A percentile compares a stretch with the other conserved stretches of the same genome.
phyloP scores from a whole-genome alignment of 2,113 vertebrate species.

The Pipra filicauda region DNA sequence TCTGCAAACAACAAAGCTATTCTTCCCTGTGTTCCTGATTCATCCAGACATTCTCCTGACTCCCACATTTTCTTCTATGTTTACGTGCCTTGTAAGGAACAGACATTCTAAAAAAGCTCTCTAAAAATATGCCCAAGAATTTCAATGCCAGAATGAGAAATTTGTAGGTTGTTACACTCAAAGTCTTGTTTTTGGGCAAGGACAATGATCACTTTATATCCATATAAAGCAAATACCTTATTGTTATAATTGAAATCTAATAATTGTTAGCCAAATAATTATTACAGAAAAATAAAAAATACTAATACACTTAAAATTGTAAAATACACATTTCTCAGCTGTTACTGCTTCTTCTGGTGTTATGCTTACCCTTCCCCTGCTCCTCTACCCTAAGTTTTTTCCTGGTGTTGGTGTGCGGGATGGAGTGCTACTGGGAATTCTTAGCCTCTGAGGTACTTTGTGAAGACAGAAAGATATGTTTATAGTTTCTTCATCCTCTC shows the following conservation, averaged over 20 bases:
- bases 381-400: not conserved
- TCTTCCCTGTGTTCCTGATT: not conserved
- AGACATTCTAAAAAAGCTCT: not conserved
- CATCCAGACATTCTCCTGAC: not conserved
- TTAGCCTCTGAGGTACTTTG: not conserved
- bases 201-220: not conserved
- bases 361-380: not conserved
- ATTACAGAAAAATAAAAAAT: not conserved
- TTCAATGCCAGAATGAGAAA: not conserved
- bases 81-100: not conserved
- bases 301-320: not conserved
- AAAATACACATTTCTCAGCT: not conserved
- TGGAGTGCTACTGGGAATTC: not conserved
- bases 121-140: not conserved
- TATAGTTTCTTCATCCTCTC: not conserved
- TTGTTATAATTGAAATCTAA: not conserved
- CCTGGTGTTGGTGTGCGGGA: fast-evolving
- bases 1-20: not conserved
- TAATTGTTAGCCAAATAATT: not conserved
- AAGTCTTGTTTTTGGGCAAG: not conserved
- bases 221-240: not conserved
- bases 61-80: not conserved
- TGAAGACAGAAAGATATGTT: not conserved
- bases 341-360: not conserved
- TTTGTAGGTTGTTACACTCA: not conserved